phyloP scores from a whole-genome alignment of 2,888 invertebrate species.

The Falcaria lacertinaria region DNA sequence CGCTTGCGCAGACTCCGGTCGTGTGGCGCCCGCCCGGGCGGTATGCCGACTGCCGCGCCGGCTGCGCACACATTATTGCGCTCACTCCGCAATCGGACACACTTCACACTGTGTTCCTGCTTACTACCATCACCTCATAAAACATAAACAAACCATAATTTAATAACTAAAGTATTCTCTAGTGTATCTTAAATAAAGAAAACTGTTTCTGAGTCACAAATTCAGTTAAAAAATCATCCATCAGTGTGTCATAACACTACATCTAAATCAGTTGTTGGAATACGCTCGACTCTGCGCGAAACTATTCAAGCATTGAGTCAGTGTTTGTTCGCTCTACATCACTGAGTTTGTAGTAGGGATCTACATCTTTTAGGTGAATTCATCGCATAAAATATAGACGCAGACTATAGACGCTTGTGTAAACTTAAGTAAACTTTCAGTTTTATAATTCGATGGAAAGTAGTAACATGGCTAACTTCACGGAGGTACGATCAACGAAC shows the following conservation, averaged over 20 bases:
- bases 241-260: background rate
- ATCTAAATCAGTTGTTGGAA: constrained; percentile 27
- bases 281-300: constrained; percentile 20
- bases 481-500: background rate
- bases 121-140: background rate
- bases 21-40: constrained; percentile 80
- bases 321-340: constrained; percentile 41
- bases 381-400: background rate
- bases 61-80: constrained; percentile 22
- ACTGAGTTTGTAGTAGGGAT: constrained; percentile 20
- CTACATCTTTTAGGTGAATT: background rate
- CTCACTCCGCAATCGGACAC: constrained; percentile 9
- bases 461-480: background rate
- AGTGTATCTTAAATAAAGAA: background rate
- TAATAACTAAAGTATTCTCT: background rate
- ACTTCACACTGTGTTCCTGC: constrained; percentile 18
- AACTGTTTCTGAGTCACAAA: background rate
- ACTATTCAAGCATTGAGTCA: constrained; percentile 42
- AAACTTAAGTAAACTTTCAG: too few species aligned
- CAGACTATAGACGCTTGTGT: too few species aligned
- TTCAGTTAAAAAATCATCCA: background rate
- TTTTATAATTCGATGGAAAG: background rate
- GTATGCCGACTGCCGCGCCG: constrained; percentile 68
- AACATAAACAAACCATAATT: background rate
- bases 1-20: constrained; percentile 77